Base-by-base conservation (phyloP, 2,113 vertebrate species). In the Fukomys damarensis region DNA sequence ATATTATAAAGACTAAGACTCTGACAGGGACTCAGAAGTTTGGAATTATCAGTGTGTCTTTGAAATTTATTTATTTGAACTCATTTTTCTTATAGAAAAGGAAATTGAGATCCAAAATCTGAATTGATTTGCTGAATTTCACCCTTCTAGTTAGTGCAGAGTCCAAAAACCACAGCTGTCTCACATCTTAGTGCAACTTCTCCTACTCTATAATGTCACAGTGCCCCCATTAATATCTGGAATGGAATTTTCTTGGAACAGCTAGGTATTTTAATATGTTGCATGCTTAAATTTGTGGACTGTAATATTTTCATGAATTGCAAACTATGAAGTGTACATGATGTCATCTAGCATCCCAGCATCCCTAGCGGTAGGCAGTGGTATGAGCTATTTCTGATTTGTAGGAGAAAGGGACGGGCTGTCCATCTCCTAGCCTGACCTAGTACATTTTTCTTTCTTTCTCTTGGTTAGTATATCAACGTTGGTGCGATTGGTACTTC, bases 81-180 rank as follows among this genome's bases (percentile, higher is more conserved):
- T 94, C 26, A 8, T 61, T 41, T 92, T 96, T 81, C 65, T 93
- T 61, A 72, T 7, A 89, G 86, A 58, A 83, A 91, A 91, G 89
- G 49, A 86, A 93, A 80, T 9, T 66, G 16, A 74, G n/a, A 22
- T 41, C 35, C 41, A 9, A 28, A 3, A 89, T 76, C 12, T 77
- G 22, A 85, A 92, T 52, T n/a, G 35, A 65, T 56, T 88, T 84
- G 14, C 4, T 72, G 49, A 72, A 59, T 65, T 16, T 83, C 32
- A 59, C n/a, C 28, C 52, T 76, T 65, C 32, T 63, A 22, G 35
- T 87, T 72, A 87, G 24, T 74, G 4, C 63, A 49, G 54, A 59
- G 72, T 59, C 54, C 20, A 46, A 81, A 52, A 61, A 41, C 22
- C 74, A 56, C 24, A 86, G 59, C 72, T 72, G 1, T 70, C 76